Evolutionary conservation across 2,888 invertebrate species (phyloP), one percentile per base, ranked within the genome.

Genomic region (Platypus cylindrus): DNA sequence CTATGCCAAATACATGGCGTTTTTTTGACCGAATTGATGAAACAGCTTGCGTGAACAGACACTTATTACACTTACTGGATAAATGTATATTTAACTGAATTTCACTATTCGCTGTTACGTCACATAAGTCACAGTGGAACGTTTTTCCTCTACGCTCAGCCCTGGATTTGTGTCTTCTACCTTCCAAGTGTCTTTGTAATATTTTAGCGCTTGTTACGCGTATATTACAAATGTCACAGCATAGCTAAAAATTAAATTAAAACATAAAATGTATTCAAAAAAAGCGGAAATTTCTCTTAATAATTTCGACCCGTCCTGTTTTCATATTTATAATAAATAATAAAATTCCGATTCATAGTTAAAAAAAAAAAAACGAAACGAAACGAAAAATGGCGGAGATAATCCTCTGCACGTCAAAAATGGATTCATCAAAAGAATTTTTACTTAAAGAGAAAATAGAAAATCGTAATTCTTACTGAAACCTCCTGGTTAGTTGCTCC

Each of bases 61-160:
- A 5, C 7, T 20, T 20, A n/a, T 24, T 5, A 27, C 32, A 50
- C 55, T 52, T 54, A 62, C 62, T 60, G 40, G 51, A 55, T 18
- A 61, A 43, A 45, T 62, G 62, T 32, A 59, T 56, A 36, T 60
- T 56, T 3, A 62, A 47, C 45, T 62, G 62, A 34, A 51, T 57
- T 48, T 61, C 58, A 44, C 61, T 59, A 41, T 62, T 62, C 12
- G 61, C 59, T 14, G 49, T 51, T 34, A 61, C 47, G 23, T 59
- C 52, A 39, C 62, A 62, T 17, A 61, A 39, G 16, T 60, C 55
- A 46, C 62, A 62, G 36, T 48, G 47, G 44, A 58, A 61, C 11
- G 51, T 53, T 48, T 60, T 61, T 3, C 59, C 60, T 40, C 53
- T 49, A 22, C 60, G 46, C 46, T 59, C 56, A 3, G 49, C 49